phyloP scores from a whole-genome alignment of 2,113 vertebrate species.

The Pristiophorus japonicus region DNA sequence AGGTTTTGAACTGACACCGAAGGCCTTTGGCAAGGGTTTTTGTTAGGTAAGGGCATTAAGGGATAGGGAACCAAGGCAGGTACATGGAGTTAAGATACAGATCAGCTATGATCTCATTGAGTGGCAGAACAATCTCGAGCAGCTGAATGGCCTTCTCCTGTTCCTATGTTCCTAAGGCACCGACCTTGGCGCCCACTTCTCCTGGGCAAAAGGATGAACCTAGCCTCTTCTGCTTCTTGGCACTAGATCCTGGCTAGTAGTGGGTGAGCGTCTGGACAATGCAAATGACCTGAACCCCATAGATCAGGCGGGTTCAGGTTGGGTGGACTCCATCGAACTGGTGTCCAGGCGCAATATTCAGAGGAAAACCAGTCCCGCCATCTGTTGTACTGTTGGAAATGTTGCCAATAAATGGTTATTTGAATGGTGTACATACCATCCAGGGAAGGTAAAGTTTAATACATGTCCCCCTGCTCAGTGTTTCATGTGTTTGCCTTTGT shows the following conservation, averaged over 20 bases:
- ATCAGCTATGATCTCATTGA: background rate
- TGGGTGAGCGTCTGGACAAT: background rate
- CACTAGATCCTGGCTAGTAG: background rate
- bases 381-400: background rate
- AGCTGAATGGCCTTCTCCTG: background rate
- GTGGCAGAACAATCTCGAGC: background rate
- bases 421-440: background rate
- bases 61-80: too few species aligned
- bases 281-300: background rate
- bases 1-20: too few species aligned
- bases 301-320: background rate
- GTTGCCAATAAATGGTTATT: background rate
- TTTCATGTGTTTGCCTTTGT: background rate
- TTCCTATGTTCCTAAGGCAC: background rate
- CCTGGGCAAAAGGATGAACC: background rate
- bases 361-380: background rate
- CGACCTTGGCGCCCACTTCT: background rate
- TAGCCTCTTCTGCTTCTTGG: background rate
- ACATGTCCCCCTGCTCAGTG: background rate
- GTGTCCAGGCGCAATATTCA: too few species aligned
- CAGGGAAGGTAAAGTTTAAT: background rate
- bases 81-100: too few species aligned
- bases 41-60: too few species aligned
- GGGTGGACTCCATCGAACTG: background rate
- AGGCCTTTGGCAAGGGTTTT: too few species aligned